Evolutionary conservation across 2,113 vertebrate genomes (phyloP).

Genomic region (Columbina picui): DNA sequence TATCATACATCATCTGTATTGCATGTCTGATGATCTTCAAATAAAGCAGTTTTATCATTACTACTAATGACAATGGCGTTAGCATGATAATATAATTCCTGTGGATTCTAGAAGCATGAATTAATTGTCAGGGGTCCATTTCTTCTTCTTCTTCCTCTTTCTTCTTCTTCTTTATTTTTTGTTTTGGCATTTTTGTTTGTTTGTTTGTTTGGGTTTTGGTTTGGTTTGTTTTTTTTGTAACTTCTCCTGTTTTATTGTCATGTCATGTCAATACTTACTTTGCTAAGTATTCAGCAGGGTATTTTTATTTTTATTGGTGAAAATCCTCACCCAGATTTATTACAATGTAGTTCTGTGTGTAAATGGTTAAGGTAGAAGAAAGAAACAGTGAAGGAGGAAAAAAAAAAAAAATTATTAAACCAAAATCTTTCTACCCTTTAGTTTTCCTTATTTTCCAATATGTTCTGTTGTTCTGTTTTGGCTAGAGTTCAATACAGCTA

Average conservation of each 20-base stretch:
- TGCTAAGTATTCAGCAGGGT: neutral
- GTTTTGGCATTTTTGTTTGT: neutral
- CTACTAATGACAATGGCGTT: neutral
- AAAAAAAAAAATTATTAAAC: neutral
- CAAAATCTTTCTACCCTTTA: neutral
- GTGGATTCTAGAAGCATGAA: neutral
- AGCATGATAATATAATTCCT: neutral
- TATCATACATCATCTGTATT: neutral
- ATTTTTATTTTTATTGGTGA: neutral
- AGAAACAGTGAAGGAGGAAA: neutral
- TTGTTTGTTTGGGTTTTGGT: too few species aligned
- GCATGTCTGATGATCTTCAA: neutral
- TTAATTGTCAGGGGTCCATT: neutral
- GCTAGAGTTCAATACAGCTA: neutral
- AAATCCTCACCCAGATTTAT: neutral
- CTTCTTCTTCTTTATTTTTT: too few species aligned
- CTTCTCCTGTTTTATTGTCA: neutral
- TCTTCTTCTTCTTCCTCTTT: too few species aligned
- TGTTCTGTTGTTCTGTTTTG: neutral
- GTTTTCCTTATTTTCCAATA: neutral
- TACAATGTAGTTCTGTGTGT: neutral
- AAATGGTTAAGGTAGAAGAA: neutral
- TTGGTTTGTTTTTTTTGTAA: neutral
- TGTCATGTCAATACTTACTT: neutral
- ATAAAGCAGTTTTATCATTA: neutral